A percentile compares a stretch with the other conserved stretches of the same genome.
phyloP scores from a whole-genome alignment of 1,140 invertebrate species.

The Lineus longissimus region DNA sequence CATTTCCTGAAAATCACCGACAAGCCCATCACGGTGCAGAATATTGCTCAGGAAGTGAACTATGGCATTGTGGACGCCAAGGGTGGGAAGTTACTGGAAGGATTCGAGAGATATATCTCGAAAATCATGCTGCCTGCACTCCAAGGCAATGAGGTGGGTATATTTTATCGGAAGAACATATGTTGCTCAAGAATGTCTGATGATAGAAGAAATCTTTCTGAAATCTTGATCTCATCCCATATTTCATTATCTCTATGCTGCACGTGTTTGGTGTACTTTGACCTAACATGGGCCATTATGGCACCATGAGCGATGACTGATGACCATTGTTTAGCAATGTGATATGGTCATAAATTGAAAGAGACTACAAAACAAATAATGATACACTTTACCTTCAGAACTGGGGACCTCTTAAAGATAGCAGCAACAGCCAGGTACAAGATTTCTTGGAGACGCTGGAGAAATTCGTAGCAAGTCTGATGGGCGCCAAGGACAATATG shows the following conservation, averaged over 20 bases:
- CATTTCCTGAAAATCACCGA: conserved; percentile 80
- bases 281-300: too few relatives aligned
- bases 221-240: too few relatives aligned
- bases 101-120: conserved; percentile 80
- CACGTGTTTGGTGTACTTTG: too few relatives aligned
- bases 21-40: conserved; percentile 77
- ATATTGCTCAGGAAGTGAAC: conserved; percentile 74
- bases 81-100: conserved; percentile 75
- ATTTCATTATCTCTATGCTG: too few relatives aligned
- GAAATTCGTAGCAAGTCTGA: conserved; percentile 47
- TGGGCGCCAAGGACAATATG: conserved; percentile 46
- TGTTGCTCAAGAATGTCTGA: too few relatives aligned
- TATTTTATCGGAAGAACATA: too few relatives aligned
- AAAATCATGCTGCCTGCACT: conserved; percentile 70
- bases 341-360: not conserved
- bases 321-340: not conserved
- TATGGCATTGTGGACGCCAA: conserved; percentile 79
- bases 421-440: conserved; percentile 35
- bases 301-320: too few relatives aligned
- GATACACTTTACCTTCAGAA: conserved; percentile 19
- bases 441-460: conserved; percentile 53
- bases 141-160: conserved; percentile 52
- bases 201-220: too few relatives aligned
- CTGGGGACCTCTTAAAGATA: conserved; percentile 40
- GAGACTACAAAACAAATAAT: not conserved